Percentiles rank a stretch among this genome's conserved stretches.
Conservation (phyloP, 2,888 invertebrate species). For the Atrina japonica region DNA sequence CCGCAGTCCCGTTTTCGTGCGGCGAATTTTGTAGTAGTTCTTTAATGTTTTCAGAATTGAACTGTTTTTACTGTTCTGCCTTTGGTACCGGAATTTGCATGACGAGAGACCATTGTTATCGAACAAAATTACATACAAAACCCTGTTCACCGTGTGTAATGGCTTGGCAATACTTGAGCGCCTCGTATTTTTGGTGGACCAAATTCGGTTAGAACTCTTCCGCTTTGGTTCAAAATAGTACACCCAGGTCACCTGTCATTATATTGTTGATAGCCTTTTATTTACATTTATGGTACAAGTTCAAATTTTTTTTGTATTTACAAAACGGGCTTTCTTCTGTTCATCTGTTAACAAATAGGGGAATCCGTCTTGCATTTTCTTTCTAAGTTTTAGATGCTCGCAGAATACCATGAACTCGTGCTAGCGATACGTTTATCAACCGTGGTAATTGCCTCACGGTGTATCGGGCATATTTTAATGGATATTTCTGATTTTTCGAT, state of each 20-base stretch:
- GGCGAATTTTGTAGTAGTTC: neutral
- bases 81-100: conserved; percentile 31
- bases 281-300: conserved; percentile 1
- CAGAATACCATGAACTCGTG: conserved; percentile 1
- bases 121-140: conserved; percentile 8
- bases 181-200: neutral
- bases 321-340: neutral
- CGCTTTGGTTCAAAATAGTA: conserved; percentile 14
- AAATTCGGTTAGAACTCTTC: conserved; percentile 2
- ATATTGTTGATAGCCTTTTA: neutral
- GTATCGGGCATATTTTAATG: no score
- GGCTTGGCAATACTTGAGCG: neutral
- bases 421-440: no score
- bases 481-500: no score
- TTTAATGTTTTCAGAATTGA: neutral
- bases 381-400: conserved; percentile 1
- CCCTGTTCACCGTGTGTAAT: neutral
- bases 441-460: no score
- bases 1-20: conserved; percentile 12
- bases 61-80: conserved; percentile 34
- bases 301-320: neutral
- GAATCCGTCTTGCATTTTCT: neutral
- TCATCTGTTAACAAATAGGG: neutral
- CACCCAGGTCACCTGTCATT: conserved; percentile 15
- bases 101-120: conserved; percentile 6